A percentile compares a stretch with the other conserved stretches of the same genome.
These are phyloP conservation scores for Ictalurus furcatus DNA, from an alignment of 2,113 vertebrate species.

Conservation along the genomic window DNA sequence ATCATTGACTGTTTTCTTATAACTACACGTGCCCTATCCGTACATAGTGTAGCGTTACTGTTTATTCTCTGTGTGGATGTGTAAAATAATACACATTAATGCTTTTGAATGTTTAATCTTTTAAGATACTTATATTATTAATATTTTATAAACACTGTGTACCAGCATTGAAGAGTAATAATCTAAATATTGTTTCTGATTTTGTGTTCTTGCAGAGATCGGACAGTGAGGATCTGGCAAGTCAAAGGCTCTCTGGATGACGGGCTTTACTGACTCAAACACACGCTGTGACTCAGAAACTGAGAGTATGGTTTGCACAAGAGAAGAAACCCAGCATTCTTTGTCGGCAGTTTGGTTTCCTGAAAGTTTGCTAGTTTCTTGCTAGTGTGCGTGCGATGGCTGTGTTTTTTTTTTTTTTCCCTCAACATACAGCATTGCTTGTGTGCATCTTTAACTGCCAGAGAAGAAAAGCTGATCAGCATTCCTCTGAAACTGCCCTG, in stretches of 20 bases:
- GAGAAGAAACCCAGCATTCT: background rate
- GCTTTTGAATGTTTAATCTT: background rate
- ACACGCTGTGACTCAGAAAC: constrained; percentile 62
- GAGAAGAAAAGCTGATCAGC: background rate
- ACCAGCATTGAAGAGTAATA: background rate
- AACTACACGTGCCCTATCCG: background rate
- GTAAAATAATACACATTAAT: background rate
- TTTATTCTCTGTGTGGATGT: background rate
- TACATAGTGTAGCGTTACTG: background rate
- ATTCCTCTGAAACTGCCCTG: constrained; percentile 2
- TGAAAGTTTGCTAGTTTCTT: background rate
- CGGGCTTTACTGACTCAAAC: constrained; percentile 68
- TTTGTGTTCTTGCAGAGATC: constrained; percentile 77
- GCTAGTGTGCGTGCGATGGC: background rate
- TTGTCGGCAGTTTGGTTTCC: background rate
- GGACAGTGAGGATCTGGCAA: constrained; percentile 96
- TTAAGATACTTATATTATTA: background rate
- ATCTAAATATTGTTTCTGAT: background rate
- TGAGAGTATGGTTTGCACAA: background rate
- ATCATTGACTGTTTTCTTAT: background rate
- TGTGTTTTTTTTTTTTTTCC: background rate
- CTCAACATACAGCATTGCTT: background rate
- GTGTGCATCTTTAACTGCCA: background rate
- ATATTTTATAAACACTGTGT: background rate
- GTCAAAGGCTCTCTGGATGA: constrained; percentile 82